Evolutionary conservation across 2,113 vertebrate genomes (phyloP).

Genomic region (Oceanites oceanicus): DNA sequence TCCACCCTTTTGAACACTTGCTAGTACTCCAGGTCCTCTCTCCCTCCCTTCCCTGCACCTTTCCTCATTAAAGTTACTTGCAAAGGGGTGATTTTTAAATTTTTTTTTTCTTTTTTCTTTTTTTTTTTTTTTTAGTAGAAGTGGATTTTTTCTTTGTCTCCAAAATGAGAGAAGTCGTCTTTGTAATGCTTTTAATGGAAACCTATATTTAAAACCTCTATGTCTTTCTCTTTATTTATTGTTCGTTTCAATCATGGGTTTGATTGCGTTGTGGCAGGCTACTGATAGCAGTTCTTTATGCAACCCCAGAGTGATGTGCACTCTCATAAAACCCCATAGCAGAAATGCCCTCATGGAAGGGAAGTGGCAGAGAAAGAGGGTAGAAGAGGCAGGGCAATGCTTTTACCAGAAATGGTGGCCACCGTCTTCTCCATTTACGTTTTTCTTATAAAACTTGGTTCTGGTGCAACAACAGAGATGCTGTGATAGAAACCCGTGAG

Average conservation of each 20-base stretch:
- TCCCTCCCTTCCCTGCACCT: slow-evolving; percentile 11
- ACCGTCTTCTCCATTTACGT: rapidly evolving
- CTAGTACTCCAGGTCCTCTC: neutral
- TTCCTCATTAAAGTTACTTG: slow-evolving; percentile 18
- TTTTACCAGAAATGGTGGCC: neutral
- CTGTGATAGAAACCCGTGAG: neutral
- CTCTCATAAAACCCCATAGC: neutral
- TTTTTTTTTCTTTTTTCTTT: neutral
- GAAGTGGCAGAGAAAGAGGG: neutral
- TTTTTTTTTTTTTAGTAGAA: neutral
- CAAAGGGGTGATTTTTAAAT: slow-evolving; percentile 25
- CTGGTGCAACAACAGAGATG: neutral
- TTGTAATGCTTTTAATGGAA: slow-evolving; percentile 65
- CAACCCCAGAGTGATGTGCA: neutral
- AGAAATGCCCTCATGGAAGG: neutral
- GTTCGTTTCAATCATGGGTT: neutral
- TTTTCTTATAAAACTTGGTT: neutral
- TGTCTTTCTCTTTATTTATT: slow-evolving; percentile 60
- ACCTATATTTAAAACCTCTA: slow-evolving; percentile 52
- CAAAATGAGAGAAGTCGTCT: slow-evolving; percentile 55
- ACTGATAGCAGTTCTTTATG: neutral
- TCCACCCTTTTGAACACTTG: slow-evolving; percentile 6
- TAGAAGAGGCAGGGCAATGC: neutral
- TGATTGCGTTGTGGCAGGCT: neutral
- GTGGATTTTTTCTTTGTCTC: slow-evolving; percentile 47